Evolutionary conservation across 2,113 vertebrate species (phyloP).

Genomic region (Poecile atricapillus): DNA sequence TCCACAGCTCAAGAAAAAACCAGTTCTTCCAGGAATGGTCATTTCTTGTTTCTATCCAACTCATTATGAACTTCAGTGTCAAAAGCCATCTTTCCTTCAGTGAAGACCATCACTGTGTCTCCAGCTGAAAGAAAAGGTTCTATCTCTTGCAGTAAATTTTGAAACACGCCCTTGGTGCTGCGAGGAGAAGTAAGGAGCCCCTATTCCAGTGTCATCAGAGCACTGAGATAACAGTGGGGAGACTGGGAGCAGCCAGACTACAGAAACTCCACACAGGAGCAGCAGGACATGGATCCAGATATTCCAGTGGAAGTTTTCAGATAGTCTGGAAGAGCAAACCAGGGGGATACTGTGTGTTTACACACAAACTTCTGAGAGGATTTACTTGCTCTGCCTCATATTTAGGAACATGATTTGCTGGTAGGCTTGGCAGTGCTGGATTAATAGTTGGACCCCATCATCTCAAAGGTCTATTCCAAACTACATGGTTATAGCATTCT

Average conservation of each 20-base stretch:
- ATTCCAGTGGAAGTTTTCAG: neutral
- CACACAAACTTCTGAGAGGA: neutral
- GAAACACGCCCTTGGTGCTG: fast-evolving
- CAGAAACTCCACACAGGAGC: neutral
- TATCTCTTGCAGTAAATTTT: neutral
- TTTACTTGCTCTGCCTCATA: neutral
- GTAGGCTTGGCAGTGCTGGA: neutral
- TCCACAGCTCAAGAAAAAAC: neutral
- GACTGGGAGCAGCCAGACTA: neutral
- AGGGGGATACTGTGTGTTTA: neutral
- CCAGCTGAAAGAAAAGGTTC: neutral
- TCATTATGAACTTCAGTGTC: neutral
- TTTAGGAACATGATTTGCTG: neutral
- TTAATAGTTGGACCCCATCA: neutral
- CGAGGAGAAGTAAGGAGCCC: neutral
- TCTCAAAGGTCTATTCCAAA: neutral
- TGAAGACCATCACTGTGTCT: neutral
- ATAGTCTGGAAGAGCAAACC: neutral
- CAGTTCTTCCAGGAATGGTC: neutral
- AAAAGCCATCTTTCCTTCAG: neutral
- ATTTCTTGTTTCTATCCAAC: neutral
- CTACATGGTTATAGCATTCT: neutral
- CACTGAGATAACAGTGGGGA: neutral
- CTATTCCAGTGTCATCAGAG: neutral
- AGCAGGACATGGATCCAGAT: neutral